Evolutionary conservation across 2,888 invertebrate species (phyloP), one percentile per base, ranked within the genome.

Genomic region (Coecobrya sp.): DNA sequence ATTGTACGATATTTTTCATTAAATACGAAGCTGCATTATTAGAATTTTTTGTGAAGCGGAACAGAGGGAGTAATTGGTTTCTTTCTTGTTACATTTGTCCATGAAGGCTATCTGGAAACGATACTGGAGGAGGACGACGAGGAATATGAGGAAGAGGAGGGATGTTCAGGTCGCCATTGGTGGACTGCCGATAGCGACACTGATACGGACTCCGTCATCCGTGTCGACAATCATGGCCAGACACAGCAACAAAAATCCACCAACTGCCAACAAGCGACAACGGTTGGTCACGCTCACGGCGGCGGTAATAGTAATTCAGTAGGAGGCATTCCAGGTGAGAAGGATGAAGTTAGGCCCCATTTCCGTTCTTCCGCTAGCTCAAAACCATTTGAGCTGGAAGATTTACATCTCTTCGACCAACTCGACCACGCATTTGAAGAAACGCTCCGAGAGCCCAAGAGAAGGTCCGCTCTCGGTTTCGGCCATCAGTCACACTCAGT

Each of bases 81-180:
- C 5, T 42, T 73, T 42, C 42, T 19, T 52, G 0, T 30, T 52
- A 5, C 62, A n/a, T n/a, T 73, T 73, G 19, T 10, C n/a, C n/a
- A 16, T 22, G 22, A 49, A 92, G 93, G 95, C 92, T 95, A 95
- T 94, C 95, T 95, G 92, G 95, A 95, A 94, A 95, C 95, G 95
- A 95, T 95, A 95, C 94, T 94, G 90, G 95, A 95, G 93, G 95
- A 95, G 93, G 94, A 95, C 92, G 95, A 95, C 87, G 95, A 95
- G 91, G 93, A 91, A 88, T 93, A 94, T 65, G 94, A 94, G 82
- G 95, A 95, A 86, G 94, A 95, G 93, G 95, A 94, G 92, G 95
- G 94, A 89, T 94, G 95, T 93, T 95, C 94, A 91, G 95, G 94
- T 93, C 94, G 94, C 93, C 94, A 95, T 94, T 95, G 95, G 95